Conservation (phyloP, 1,140 invertebrate species). For the Bombus vancouverensis region DNA sequence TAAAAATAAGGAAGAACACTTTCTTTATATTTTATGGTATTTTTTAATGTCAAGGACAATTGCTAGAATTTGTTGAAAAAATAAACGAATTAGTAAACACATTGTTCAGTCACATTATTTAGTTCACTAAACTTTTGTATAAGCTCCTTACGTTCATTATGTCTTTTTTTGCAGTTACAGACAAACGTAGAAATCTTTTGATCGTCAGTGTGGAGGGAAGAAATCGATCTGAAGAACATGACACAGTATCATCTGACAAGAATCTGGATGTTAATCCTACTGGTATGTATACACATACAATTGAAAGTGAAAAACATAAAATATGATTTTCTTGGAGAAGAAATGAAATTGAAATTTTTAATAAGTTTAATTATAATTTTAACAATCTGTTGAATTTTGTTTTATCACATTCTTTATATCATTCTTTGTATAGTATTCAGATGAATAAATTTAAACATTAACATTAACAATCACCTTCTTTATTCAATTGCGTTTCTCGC, state of each 20-base stretch:
- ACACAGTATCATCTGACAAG: conserved; percentile 67
- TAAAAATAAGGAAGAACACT: too few species aligned
- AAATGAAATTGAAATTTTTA: background rate
- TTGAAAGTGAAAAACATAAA: background rate
- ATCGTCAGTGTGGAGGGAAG: conserved; percentile 76
- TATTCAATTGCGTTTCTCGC: too few species aligned
- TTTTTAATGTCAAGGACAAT: too few species aligned
- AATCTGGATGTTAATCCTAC: conserved; percentile 69
- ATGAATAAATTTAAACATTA: too few species aligned
- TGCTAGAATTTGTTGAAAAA: background rate
- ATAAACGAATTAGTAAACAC: background rate
- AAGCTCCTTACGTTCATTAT: too few species aligned
- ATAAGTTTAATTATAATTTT: background rate
- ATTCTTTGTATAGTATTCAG: too few species aligned
- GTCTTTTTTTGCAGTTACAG: conserved; percentile 45
- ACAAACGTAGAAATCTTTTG: conserved; percentile 30
- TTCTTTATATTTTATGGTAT: too few species aligned
- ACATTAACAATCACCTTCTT: too few species aligned
- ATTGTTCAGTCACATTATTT: background rate
- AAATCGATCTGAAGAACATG: conserved; percentile 73
- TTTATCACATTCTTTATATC: too few species aligned
- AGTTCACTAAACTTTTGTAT: background rate
- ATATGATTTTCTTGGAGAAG: too few species aligned
- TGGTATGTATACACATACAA: conserved; percentile 60
- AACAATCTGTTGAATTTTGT: too few species aligned